A percentile compares a stretch with the other conserved stretches of the same genome.
These are phyloP conservation scores for Panzeria rudis DNA, from an alignment of 2,888 invertebrate genomes.

Conservation along the genomic window DNA sequence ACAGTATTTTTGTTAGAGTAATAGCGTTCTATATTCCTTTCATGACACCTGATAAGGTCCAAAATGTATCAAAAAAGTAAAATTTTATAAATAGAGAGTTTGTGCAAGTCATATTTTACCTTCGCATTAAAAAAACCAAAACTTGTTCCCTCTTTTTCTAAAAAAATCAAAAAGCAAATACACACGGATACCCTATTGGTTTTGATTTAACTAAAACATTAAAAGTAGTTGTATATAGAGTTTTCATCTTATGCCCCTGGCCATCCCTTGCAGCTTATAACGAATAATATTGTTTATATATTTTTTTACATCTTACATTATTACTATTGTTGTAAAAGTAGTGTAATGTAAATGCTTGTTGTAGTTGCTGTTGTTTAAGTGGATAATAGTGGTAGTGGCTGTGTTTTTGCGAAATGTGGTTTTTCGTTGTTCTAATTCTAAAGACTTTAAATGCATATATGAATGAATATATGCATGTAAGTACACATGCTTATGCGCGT, in stretches of 20 bases:
- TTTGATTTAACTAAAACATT: constrained; percentile 36
- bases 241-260: not conserved
- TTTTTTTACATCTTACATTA: not conserved
- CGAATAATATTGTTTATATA: constrained; percentile 10
- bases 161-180: not conserved
- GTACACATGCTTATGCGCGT: not conserved
- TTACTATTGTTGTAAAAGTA: constrained; percentile 33
- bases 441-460: constrained; percentile 12
- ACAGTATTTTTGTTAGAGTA: too few relatives aligned
- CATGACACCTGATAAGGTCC: too few relatives aligned
- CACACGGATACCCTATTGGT: not conserved
- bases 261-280: not conserved
- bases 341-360: constrained; percentile 20
- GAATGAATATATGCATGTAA: not conserved
- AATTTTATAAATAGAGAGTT: too few relatives aligned
- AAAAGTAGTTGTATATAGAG: constrained; percentile 13
- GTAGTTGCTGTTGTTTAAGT: constrained; percentile 47
- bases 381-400: constrained; percentile 56
- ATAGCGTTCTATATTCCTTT: too few relatives aligned
- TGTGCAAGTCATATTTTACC: too few relatives aligned
- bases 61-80: too few relatives aligned
- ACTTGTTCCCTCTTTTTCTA: too few relatives aligned
- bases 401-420: constrained; percentile 25
- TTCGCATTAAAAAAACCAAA: too few relatives aligned
- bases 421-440: constrained; percentile 42